Conservation (phyloP, 2,113 vertebrate species). For the Macrotis lagotis region DNA sequence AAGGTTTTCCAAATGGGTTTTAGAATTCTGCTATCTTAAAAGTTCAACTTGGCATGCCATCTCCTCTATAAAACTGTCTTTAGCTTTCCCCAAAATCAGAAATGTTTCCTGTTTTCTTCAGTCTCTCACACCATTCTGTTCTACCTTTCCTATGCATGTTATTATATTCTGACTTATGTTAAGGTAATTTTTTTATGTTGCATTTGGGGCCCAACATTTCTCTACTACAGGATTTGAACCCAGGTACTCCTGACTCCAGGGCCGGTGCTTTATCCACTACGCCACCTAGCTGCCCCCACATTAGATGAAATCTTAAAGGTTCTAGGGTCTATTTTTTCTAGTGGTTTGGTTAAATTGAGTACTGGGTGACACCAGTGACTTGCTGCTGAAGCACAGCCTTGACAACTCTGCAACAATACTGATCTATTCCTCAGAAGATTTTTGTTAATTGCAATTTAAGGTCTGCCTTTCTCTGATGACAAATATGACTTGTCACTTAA, state of each 20-base stretch:
- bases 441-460: background rate
- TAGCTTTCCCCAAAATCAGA: background rate
- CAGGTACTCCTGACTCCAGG: no score
- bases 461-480: background rate
- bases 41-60: background rate
- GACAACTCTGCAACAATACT: background rate
- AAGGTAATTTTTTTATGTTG: background rate
- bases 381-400: background rate
- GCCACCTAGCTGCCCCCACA: no score
- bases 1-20: background rate
- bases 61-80: background rate
- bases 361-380: background rate
- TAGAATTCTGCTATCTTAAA: background rate
- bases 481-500: background rate
- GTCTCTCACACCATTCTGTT: background rate
- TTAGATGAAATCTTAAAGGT: no score
- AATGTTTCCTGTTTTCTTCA: background rate
- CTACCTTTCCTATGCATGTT: background rate
- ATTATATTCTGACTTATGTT: background rate
- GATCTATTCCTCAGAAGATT: background rate
- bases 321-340: background rate
- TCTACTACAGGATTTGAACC: no score
- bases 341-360: background rate
- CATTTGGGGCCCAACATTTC: background rate
- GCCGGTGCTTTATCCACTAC: no score